Conservation (phyloP, 2,113 vertebrate genomes). For the Atractosteus spatula region DNA sequence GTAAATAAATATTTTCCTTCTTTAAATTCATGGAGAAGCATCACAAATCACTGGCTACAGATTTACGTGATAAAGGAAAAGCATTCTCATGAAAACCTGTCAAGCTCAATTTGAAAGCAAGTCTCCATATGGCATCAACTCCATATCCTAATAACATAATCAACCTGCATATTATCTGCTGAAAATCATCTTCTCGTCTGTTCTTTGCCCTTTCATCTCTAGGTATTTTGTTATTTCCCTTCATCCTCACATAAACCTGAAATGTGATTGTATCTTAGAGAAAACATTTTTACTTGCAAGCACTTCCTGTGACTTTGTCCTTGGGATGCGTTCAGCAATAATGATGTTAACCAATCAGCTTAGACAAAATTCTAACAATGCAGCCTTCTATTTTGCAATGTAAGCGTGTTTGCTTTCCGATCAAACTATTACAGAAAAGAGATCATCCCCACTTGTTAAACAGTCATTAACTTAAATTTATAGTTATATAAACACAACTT, state of each 20-base stretch:
- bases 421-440: too few species aligned
- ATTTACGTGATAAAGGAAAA: neutral
- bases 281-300: neutral
- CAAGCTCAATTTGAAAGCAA: neutral
- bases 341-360: neutral
- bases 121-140: neutral
- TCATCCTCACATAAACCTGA: neutral
- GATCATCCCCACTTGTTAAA: too few species aligned
- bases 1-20: slow-evolving; percentile 4
- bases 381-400: too few species aligned
- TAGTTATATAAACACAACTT: too few species aligned
- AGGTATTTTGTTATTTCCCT: neutral
- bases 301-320: neutral
- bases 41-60: neutral
- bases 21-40: neutral
- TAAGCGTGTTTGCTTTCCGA: too few species aligned
- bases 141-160: neutral
- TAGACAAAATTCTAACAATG: too few species aligned
- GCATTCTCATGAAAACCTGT: slow-evolving; percentile 7
- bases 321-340: neutral
- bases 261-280: neutral
- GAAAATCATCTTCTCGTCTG: slow-evolving; percentile 2
- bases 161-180: neutral
- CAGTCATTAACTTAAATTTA: too few species aligned
- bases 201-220: neutral